Evolutionary conservation across 2,888 invertebrate genomes (phyloP).

Genomic region (Brenthis daphne): DNA sequence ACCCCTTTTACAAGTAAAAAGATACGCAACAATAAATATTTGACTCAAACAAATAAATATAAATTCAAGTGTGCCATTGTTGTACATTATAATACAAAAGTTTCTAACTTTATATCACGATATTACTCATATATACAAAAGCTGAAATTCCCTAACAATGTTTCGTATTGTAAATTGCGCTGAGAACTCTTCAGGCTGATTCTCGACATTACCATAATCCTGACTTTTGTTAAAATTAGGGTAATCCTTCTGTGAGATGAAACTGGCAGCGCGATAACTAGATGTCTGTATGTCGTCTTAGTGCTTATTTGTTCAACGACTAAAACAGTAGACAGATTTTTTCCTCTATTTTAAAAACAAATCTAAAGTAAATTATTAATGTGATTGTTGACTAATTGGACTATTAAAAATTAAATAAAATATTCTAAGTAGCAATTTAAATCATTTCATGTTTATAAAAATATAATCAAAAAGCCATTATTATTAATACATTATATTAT

Average conservation of each 20-base stretch:
- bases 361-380: too few relatives aligned
- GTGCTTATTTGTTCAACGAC: too few relatives aligned
- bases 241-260: not conserved
- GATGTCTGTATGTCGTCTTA: too few relatives aligned
- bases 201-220: constrained; percentile 65
- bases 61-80: constrained; percentile 25
- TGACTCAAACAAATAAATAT: constrained; percentile 26
- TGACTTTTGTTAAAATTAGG: constrained; percentile 57
- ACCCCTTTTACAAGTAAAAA: not conserved
- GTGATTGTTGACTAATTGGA: not conserved
- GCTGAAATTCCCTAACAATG: constrained; percentile 33
- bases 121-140: constrained; percentile 29
- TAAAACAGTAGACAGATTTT: too few relatives aligned
- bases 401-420: not conserved
- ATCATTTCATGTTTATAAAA: too few relatives aligned
- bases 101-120: constrained; percentile 30
- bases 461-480: too few relatives aligned
- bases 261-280: not conserved
- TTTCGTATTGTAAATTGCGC: constrained; percentile 41
- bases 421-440: too few relatives aligned
- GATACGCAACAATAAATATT: constrained; percentile 19
- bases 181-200: constrained; percentile 31
- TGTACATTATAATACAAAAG: constrained; percentile 31
- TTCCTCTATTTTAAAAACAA: too few relatives aligned
- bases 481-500: too few relatives aligned